Evolutionary conservation across 2,888 invertebrate genomes (phyloP).

Genomic region (Willowsia nigromaculata): DNA sequence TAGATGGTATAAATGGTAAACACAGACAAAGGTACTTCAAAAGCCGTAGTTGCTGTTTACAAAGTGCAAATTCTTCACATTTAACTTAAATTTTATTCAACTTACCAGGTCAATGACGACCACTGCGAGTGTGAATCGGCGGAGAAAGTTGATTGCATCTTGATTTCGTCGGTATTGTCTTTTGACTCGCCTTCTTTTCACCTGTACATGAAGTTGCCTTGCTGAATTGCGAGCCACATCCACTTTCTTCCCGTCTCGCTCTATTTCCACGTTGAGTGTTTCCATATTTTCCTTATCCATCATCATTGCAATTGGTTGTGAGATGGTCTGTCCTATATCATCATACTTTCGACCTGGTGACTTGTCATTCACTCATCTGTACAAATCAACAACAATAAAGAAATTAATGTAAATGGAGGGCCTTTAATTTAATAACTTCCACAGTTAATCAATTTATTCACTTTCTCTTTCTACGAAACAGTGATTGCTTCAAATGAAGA

Average conservation of each 20-base stretch:
- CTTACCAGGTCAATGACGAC: conserved; percentile 75
- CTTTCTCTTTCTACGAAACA: too few relatives aligned
- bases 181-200: not conserved
- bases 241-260: not conserved
- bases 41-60: too few relatives aligned
- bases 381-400: not conserved
- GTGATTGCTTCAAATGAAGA: not conserved
- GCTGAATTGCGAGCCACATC: not conserved
- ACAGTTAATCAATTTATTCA: too few relatives aligned
- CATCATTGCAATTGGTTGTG: not conserved
- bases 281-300: not conserved
- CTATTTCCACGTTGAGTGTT: not conserved
- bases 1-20: not conserved
- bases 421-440: not conserved
- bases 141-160: conserved; percentile 56
- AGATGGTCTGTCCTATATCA: too few relatives aligned
- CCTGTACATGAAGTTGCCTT: not conserved
- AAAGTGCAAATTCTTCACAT: not conserved
- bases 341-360: not conserved
- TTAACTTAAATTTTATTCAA: not conserved
- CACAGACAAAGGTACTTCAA: conserved; percentile 1
- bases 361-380: not conserved
- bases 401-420: not conserved
- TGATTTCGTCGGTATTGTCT: conserved; percentile 43
- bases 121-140: conserved; percentile 57